Base-by-base conservation (phyloP, 2,888 invertebrate species). In the Melieria omissa region DNA sequence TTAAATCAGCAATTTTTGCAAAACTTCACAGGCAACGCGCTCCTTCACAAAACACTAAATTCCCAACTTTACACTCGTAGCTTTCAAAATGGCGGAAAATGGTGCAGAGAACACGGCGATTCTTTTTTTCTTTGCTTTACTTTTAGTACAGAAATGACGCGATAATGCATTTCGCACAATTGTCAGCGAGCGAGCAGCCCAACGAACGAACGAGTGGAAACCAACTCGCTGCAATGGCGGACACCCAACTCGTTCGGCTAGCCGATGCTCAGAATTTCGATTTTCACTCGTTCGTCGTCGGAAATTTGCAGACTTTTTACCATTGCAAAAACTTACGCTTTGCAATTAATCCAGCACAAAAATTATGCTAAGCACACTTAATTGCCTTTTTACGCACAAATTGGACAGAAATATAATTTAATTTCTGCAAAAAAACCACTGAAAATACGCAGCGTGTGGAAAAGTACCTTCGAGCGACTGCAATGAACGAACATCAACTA, bases 61-160 rank as follows among this genome's bases (percentile, higher is more conserved):
- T 83, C 81, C 83, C 83, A 83, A 82, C 76, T 79, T 77, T 80
- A 80, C 80, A 84, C 83, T 86, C 84, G 82, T 83, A 86, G 85
- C 86, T 86, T 86, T 86, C 86, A 86, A 86, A 86, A 86, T 86
- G 86, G 86, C 86, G 86, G 86, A 86, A 83, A 85, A 84, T 78
- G 74, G 71, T 75, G 76, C 74, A 76, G 78, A 80, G 74, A 76
- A 73, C 64, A 74, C 83, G 83, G 81, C 80, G 79, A 82, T 80
- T 83, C 82, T 81, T 82, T 71, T 74, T 66, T 73, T 57, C 64
- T 52, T 54, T 63, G 58, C 60, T 29, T 55, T 58, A 76, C 78
- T 84, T 86, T 86, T 85, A 86, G 86, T 86, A 86, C 85, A 84
- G 81, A 84, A 85, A 85, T 86, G 86, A 86, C 86, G 86, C 86